Evolutionary conservation across 2,113 vertebrate genomes (phyloP).

Genomic region (Copsychus sechellarum): DNA sequence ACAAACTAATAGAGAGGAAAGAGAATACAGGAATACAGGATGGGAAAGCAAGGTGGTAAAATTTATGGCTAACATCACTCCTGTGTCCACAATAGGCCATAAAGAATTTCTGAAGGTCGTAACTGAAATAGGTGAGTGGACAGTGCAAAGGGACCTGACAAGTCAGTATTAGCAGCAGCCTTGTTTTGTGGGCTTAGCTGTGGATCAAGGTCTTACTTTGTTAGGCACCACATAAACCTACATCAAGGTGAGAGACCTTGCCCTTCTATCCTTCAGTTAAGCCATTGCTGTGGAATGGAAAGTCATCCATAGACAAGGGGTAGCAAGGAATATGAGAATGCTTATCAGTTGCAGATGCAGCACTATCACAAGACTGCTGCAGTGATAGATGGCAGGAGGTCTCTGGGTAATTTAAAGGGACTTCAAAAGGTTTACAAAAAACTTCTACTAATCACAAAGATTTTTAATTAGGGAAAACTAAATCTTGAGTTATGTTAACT

Average conservation of each 20-base stretch:
- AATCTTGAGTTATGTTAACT: not conserved
- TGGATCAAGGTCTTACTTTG: conserved; percentile 50
- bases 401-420: not conserved
- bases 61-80: conserved; percentile 35
- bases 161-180: not conserved
- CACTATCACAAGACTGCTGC: not conserved
- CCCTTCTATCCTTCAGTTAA: conserved; percentile 23
- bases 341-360: not conserved
- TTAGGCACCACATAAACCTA: conserved; percentile 32
- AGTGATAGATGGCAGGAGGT: not conserved
- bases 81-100: not conserved
- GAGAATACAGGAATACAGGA: not conserved
- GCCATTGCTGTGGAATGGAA: not conserved
- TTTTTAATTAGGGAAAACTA: not conserved
- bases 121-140: conserved; percentile 7
- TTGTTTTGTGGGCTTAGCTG: conserved; percentile 27
- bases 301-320: not conserved
- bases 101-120: conserved; percentile 59
- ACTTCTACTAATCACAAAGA: not conserved
- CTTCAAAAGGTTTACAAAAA: not conserved
- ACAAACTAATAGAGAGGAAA: not conserved
- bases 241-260: conserved; percentile 32
- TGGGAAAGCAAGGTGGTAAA: conserved; percentile 3
- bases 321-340: not conserved
- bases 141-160: not conserved